Conservation (phyloP, 2,113 vertebrate species). For the Phaethornis superciliosus region DNA sequence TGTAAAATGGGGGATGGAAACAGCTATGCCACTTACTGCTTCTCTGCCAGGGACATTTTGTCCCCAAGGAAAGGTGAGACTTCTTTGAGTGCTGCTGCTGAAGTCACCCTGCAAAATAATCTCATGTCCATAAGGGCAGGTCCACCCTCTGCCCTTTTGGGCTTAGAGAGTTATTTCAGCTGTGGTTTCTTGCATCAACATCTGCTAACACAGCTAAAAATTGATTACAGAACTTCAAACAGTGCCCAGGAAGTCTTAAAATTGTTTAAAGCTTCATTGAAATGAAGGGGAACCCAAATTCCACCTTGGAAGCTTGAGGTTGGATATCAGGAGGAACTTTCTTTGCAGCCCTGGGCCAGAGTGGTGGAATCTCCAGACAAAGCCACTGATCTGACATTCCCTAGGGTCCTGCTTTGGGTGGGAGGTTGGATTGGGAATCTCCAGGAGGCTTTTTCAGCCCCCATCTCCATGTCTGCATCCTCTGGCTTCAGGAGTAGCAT, state of each 20-base stretch:
- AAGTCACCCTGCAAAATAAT: too few species aligned
- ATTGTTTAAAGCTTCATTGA: not conserved
- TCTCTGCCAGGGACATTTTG: constrained; percentile 74
- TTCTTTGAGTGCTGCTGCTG: not conserved
- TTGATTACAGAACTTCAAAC: not conserved
- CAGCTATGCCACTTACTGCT: constrained; percentile 65
- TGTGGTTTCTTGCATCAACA: not conserved
- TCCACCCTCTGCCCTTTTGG: not conserved
- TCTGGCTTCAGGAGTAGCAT: not conserved
- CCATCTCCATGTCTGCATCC: not conserved
- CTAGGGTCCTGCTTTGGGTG: not conserved
- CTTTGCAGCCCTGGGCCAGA: not conserved
- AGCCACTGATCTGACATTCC: not conserved
- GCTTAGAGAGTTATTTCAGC: not conserved
- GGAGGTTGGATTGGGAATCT: not conserved
- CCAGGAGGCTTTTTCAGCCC: not conserved
- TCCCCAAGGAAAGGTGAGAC: constrained; percentile 65
- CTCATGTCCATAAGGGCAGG: fast-evolving
- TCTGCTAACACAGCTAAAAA: not conserved
- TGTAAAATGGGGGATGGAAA: constrained; percentile 70
- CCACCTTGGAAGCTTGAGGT: not conserved
- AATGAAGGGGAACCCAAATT: not conserved
- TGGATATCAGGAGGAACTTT: not conserved
- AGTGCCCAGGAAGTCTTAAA: not conserved
- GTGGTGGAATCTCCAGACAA: not conserved